Evolutionary conservation across 1,140 invertebrate genomes (phyloP).

Genomic region (Grapholita molesta): DNA sequence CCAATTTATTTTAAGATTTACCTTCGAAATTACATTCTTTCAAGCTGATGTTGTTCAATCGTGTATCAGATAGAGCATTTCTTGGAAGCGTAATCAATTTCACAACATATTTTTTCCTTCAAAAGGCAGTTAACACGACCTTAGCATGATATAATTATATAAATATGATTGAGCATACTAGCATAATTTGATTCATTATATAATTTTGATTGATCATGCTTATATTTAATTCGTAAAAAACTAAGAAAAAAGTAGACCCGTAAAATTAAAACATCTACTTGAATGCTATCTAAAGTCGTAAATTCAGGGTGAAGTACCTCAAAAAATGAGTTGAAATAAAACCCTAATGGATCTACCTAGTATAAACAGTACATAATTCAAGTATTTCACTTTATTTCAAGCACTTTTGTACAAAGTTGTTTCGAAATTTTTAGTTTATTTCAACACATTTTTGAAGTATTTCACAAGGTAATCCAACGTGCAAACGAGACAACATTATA

Average conservation of each 20-base stretch:
- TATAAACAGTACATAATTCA: neutral
- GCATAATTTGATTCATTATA: too few relatives aligned
- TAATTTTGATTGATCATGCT: neutral
- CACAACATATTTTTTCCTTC: too few relatives aligned
- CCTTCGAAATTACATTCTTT: too few relatives aligned
- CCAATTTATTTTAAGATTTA: too few relatives aligned
- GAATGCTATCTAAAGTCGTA: neutral
- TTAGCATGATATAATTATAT: too few relatives aligned
- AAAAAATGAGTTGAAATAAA: neutral
- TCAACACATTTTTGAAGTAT: neutral
- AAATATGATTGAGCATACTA: too few relatives aligned
- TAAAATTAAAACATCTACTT: neutral
- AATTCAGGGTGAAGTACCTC: neutral
- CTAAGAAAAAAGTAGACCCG: neutral
- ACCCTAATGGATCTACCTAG: neutral
- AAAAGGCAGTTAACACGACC: too few relatives aligned
- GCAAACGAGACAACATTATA: conserved; percentile 17
- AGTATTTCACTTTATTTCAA: neutral
- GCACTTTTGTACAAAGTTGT: neutral
- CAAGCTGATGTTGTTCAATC: too few relatives aligned
- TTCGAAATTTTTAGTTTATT: neutral
- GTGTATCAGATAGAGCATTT: too few relatives aligned
- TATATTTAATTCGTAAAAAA: neutral
- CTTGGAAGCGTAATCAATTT: too few relatives aligned
- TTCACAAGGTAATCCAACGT: neutral